phyloP scores from a whole-genome alignment of 30 jellyfish, hydroid and myxozoan species.

The Morbakka virulenta region DNA sequence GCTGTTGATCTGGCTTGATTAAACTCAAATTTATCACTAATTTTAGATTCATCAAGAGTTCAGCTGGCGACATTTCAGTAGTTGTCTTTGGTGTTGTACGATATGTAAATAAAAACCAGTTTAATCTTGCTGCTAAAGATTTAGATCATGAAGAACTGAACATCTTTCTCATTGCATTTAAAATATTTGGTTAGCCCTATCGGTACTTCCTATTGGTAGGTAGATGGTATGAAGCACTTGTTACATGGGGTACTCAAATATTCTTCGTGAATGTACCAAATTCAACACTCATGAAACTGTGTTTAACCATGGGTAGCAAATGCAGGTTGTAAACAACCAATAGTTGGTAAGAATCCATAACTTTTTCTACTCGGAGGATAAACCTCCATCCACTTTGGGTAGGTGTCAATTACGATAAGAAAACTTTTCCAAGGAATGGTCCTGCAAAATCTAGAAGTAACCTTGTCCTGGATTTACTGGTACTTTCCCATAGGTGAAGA shows the following conservation, averaged over 20 bases:
- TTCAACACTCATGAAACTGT: constrained; percentile 4
- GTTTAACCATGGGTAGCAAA: constrained; percentile 26
- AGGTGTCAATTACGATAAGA: background rate
- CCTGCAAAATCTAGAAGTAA: constrained; percentile 27
- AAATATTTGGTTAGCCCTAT: constrained; percentile 23
- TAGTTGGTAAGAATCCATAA: background rate
- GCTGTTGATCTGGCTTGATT: too few relatives aligned
- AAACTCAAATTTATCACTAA: too few relatives aligned
- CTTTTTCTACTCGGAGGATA: background rate
- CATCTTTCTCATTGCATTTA: constrained; percentile 27
- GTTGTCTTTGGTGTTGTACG: constrained; percentile 37
- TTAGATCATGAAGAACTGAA: background rate
- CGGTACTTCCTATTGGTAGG: constrained; percentile 42
- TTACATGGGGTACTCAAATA: constrained; percentile 16
- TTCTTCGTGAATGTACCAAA: constrained; percentile 1
- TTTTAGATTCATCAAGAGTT: constrained; percentile 36
- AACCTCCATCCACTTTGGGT: background rate
- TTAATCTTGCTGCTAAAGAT: background rate
- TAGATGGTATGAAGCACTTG: constrained; percentile 51
- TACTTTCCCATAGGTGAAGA: background rate
- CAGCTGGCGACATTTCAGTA: constrained; percentile 24
- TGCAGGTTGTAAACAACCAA: background rate
- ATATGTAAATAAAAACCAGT: background rate
- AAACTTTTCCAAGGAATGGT: constrained; percentile 29
- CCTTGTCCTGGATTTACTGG: constrained; percentile 3